Evolutionary conservation across 2,888 invertebrate species (phyloP), one percentile per base, ranked within the genome.

Genomic region (Helicoverpa assulta): DNA sequence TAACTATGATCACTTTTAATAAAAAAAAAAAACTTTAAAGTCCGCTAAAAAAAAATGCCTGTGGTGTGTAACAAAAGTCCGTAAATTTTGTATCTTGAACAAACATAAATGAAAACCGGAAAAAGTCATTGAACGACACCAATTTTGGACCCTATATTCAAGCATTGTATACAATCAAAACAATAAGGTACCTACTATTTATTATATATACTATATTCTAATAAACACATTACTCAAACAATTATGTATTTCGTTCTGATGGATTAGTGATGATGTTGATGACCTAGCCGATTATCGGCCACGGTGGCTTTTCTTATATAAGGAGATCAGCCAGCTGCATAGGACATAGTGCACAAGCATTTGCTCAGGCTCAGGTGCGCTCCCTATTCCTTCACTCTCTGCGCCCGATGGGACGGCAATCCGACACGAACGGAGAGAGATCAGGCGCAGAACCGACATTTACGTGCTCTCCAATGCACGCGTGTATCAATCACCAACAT

Each of bases 211-310:
- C 14, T 63, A 40, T 59, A 43, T 37, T 59, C 43, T 51, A 79
- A 64, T 80, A 80, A 73, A 80, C 50, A n/a, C 21, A 12, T 4
- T 62, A 50, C 21, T 33, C 0, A 3, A 14, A 21, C 19, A 52
- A 0, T 1, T n/a, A 5, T 19, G 51, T 55, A 1, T 43, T 68
- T 70, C 37, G 37, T 37, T 19, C 40, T 6, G 8, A 50, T 19
- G 3, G 18, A 10, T 18, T 8, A 40, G 12, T 33, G 8, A 33
- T 33, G 7, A 29, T 29, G 7, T 7, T 33, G 33, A 8, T 8
- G 33, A 1, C 33, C 33, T 1, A 33, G 33, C 33, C 33, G 33
- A 33, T 33, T 7, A 5, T 7, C 7, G 33, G 33, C 33, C 33
- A 33, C 33, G 7, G 33, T 8, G 33, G 33, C 33, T 33, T 1